Evolutionary conservation across 2,113 vertebrate species (phyloP), one percentile per base, ranked within the genome.

Genomic region (Acinonyx jubatus): DNA sequence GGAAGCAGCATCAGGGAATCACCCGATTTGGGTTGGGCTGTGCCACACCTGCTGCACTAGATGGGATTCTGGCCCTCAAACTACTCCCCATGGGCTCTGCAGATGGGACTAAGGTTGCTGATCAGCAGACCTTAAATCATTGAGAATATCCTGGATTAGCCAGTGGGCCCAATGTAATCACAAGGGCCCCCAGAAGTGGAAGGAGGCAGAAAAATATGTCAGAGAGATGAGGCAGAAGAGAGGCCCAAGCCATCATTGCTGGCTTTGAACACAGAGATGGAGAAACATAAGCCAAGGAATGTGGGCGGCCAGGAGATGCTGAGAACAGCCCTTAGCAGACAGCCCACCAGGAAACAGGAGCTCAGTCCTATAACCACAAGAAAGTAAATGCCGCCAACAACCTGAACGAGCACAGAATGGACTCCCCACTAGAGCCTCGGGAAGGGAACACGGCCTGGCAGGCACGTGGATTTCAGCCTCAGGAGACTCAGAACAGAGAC

Each of bases 1-100:
- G 7, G 61, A 68, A 45, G 68, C 19, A 1, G 52, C 11, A 2
- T 7, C 0, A 0, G 4, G 16, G 13, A 31, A 21, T 14, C 61
- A 21, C 65, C 61, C 41, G 0, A 0, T 1, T 25, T n/a, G 48
- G 92, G 57, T 48, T 15, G 55, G 33, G 84, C 12, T 16, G 4
- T 15, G 36, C 8, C 31, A n/a, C 19, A 27, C 38, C 48, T 21
- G 0, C 36, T 12, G 33, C 25, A 23, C 15, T 33, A 21, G 81
- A 16, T 2, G 14, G 15, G 55, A 52, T 7, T 48, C 5, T 12
- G n/a, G 33, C 10, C 36, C 19, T 12, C 1, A 31, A 21, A n/a
- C 27, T 33, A 29, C 15, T 45, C 11, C n/a, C 6, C 0, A 45
- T 1, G 19, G 1, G 14, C 73, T 55, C 33, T 38, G 38, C 50